Base-by-base conservation (phyloP, 1,140 invertebrate species). In the Sarcophaga bullata region DNA sequence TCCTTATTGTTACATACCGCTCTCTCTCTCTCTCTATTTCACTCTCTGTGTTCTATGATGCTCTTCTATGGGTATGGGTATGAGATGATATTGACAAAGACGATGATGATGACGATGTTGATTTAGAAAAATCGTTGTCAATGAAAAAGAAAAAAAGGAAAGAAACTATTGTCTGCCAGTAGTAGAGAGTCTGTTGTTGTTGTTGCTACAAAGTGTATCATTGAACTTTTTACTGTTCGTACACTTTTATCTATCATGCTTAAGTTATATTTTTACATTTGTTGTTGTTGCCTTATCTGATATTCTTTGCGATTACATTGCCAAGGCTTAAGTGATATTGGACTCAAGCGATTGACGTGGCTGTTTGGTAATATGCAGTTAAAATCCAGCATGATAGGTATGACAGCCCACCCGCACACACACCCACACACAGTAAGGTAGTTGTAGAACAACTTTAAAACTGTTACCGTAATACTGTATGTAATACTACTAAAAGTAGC, bases 401-500 rank as follows among this genome's bases (percentile, higher is more conserved):
- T 58, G 54, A 58, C 54, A 7, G 54, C 54, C 4, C 13, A 1
- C 25, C 25, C 25, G 4, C 4, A 37, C 25, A 37, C 25, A 37
- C 25, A 15, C 25, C 1, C 4, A 37, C 25, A 37, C 25, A 37
- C 25, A 15, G 54, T 58, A 58, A 58, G 54, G 54, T 58, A 58
- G 54, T 58, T 68, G 62, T 19, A 68, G 62, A n/a, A 68, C 62
- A 17, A 68, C 62, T 68, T 68, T 19, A 19, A 68, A 68, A 68
- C 62, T 68, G 62, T n/a, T 68, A 68, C 62, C 10, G 62, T 68
- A 68, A 58, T 68, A 68, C 62, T 68, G n/a, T 68, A 68, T n/a
- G 62, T 68, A 25, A 68, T 68, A 68, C 62, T 68, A 25, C 13
- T 6, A 68, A 9, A 19, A 68, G 62, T 19, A 37, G 25, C 25